Evolutionary conservation across 2,113 vertebrate genomes (phyloP).

Genomic region (Aptenodytes patagonicus): DNA sequence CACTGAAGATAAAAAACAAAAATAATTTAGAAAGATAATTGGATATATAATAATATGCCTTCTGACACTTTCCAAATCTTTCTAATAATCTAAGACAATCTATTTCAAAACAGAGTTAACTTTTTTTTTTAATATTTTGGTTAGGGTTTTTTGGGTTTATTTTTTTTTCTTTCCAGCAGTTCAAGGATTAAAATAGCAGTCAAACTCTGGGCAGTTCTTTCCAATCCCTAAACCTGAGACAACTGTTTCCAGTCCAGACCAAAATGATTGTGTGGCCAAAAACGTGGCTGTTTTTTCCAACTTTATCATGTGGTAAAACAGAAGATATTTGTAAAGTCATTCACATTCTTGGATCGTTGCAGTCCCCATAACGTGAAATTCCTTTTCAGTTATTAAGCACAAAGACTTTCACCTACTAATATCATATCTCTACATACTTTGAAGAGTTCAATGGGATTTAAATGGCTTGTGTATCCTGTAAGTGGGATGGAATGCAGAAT

Average conservation of each 20-base stretch:
- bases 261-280: background rate
- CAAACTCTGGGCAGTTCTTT: background rate
- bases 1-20: background rate
- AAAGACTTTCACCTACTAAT: background rate
- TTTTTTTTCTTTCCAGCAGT: background rate
- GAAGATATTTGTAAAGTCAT: background rate
- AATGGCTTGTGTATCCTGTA: background rate
- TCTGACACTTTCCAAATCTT: background rate
- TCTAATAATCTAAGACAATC: background rate
- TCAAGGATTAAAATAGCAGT: background rate
- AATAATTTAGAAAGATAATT: background rate
- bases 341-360: background rate
- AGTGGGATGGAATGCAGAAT: background rate
- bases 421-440: background rate
- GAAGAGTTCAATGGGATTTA: background rate
- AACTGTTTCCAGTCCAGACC: background rate
- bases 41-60: background rate
- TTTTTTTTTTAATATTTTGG: background rate
- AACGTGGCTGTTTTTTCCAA: background rate
- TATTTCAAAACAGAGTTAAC: background rate
- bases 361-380: background rate
- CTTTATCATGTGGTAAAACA: background rate
- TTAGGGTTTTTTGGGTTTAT: background rate
- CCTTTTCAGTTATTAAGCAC: background rate
- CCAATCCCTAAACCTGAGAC: background rate